Conservation (phyloP, 2,888 invertebrate species). For the Stramonita haemastoma region DNA sequence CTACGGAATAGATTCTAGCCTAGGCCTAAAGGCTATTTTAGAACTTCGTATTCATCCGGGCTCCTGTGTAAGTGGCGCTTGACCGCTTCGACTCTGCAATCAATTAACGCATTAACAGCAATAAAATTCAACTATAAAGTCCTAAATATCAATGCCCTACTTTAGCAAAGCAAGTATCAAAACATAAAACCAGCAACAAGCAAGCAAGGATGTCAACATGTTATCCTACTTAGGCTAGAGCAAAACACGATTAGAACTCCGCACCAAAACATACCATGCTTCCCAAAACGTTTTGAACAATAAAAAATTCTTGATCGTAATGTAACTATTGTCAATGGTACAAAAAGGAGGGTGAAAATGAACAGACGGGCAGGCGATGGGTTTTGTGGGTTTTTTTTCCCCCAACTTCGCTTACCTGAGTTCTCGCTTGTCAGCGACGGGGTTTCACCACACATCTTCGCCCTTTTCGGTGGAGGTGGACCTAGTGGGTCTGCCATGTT, state of each 20-base stretch:
- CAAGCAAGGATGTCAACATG: background rate
- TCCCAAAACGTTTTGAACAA: too few relatives aligned
- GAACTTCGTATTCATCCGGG: background rate
- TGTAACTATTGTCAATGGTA: too few relatives aligned
- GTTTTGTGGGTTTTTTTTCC: too few relatives aligned
- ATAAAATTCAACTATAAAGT: too few relatives aligned
- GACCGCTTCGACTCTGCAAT: background rate
- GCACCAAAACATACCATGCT: too few relatives aligned
- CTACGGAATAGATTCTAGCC: background rate
- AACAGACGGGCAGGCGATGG: too few relatives aligned
- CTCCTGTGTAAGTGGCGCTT: background rate
- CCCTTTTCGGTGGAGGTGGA: slow-evolving; percentile 98
- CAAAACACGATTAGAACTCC: background rate
- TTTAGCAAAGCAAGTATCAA: too few relatives aligned
- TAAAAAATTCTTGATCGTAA: too few relatives aligned
- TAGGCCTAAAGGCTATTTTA: too few relatives aligned
- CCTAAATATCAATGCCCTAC: too few relatives aligned
- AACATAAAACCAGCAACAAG: background rate
- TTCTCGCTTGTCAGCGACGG: slow-evolving; percentile 67
- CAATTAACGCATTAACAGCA: too few relatives aligned
- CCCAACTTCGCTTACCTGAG: slow-evolving; percentile 61
- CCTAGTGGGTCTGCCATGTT: slow-evolving; percentile 95
- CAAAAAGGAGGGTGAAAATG: too few relatives aligned
- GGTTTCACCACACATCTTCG: slow-evolving; percentile 83
- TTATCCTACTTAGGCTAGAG: background rate